Percentiles rank a stretch among this genome's conserved stretches.
phyloP scores from a whole-genome alignment of 2,888 invertebrate species.

The Luffia ferchaultella region DNA sequence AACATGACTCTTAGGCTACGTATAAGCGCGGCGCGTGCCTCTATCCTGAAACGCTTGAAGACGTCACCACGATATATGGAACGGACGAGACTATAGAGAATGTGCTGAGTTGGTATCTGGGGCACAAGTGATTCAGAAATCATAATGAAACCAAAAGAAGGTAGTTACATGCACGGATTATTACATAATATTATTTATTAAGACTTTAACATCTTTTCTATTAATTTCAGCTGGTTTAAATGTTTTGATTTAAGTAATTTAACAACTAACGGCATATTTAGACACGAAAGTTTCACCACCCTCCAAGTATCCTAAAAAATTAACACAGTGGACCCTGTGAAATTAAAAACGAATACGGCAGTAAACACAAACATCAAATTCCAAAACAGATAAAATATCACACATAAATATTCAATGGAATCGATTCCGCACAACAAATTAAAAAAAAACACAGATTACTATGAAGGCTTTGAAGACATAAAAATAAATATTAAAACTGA shows the following conservation, averaged over 20 bases:
- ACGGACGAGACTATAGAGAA: conserved; percentile 31
- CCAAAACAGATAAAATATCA: conserved; percentile 8
- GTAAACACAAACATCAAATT: conserved; percentile 3
- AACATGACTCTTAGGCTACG: conserved; percentile 27
- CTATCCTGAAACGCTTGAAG: neutral
- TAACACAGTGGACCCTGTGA: conserved; percentile 17
- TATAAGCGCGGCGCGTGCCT: conserved; percentile 23
- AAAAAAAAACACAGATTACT: too few relatives aligned
- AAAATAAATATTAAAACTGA: too few relatives aligned
- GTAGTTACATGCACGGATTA: conserved; percentile 38
- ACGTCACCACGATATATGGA: too few relatives aligned
- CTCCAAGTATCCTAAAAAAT: conserved; percentile 51
- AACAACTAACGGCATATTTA: too few relatives aligned
- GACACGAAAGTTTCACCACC: conserved; percentile 38
- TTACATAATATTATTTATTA: conserved; percentile 27
- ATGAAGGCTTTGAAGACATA: neutral
- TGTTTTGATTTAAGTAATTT: too few relatives aligned
- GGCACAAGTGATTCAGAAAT: conserved; percentile 46
- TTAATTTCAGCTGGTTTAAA: too few relatives aligned
- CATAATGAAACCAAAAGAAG: conserved; percentile 50
- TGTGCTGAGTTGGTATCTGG: conserved; percentile 58
- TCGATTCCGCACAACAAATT: conserved; percentile 44
- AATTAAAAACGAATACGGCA: conserved; percentile 9
- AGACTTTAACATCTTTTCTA: conserved; percentile 24
- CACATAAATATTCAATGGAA: conserved; percentile 35